These are phyloP conservation scores for Melanotus villosus DNA, from an alignment of 2,888 invertebrate genomes.

Conservation along the genomic window DNA sequence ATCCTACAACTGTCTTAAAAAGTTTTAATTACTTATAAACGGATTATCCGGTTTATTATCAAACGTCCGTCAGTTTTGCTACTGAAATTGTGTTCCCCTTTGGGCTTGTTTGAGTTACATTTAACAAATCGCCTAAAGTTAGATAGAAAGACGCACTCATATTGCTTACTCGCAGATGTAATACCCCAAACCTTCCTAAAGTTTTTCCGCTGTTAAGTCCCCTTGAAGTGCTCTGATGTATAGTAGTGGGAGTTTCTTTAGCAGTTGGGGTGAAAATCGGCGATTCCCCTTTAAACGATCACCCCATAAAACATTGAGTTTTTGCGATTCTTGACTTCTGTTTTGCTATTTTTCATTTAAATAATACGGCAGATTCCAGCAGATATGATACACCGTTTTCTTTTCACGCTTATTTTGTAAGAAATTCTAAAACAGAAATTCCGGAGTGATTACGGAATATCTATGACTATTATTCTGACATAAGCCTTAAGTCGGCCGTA, in stretches of 20 bases:
- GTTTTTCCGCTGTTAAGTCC: constrained; percentile 23
- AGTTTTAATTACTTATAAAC: too few species aligned
- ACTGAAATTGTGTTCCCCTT: too few species aligned
- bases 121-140: constrained; percentile 9
- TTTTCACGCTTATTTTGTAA: too few species aligned
- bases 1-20: too few species aligned
- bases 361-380: not conserved
- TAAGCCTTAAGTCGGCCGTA: too few species aligned
- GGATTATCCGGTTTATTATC: too few species aligned
- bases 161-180: constrained; percentile 26
- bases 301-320: constrained; percentile 22
- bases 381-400: not conserved
- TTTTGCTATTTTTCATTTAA: constrained; percentile 11
- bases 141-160: constrained; percentile 12
- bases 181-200: constrained; percentile 26
- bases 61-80: too few species aligned
- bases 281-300: constrained; percentile 27
- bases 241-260: constrained; percentile 18
- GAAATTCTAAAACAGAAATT: too few species aligned
- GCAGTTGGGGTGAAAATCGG: constrained; percentile 31
- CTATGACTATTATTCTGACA: too few species aligned
- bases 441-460: too few species aligned
- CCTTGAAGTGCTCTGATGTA: constrained; percentile 31
- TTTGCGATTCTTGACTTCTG: constrained; percentile 20
- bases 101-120: not conserved